phyloP scores from a whole-genome alignment of 1,140 invertebrate genomes.

The Drosophila watanabei region DNA sequence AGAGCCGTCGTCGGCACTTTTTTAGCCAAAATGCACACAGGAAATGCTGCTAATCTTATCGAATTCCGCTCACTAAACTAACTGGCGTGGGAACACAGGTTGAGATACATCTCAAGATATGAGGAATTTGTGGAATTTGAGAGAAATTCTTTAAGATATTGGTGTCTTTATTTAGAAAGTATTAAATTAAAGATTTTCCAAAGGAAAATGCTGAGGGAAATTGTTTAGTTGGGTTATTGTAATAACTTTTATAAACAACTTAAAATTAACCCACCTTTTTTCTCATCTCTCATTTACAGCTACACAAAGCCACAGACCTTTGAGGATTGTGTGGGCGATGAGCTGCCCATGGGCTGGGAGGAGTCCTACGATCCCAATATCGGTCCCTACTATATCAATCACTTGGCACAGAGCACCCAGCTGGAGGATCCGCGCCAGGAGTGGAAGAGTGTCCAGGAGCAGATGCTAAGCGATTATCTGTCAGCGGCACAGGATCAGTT shows the following conservation, averaged over 20 bases:
- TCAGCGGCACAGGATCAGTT: conserved; percentile 97
- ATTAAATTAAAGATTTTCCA: not conserved
- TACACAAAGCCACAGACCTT: conserved; percentile 98
- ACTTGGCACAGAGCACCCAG: conserved; percentile 97
- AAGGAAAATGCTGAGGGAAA: not conserved
- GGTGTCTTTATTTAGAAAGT: conserved; percentile 33
- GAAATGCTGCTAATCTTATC: conserved; percentile 80
- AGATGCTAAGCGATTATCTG: conserved; percentile 98
- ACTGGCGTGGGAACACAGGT: conserved; percentile 72
- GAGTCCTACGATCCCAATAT: conserved; percentile 96
- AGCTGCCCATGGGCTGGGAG: conserved; percentile 98
- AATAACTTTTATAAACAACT: too few species aligned
- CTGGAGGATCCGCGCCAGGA: conserved; percentile 97
- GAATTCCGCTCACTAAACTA: conserved; percentile 50
- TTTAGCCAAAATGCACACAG: conserved; percentile 77
- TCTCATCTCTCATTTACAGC: conserved; percentile 88
- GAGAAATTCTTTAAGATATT: conserved; percentile 61
- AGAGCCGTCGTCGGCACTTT: conserved; percentile 25
- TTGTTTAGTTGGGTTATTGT: not conserved
- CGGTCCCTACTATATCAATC: conserved; percentile 98
- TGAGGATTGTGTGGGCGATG: conserved; percentile 98
- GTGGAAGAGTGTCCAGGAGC: conserved; percentile 98
- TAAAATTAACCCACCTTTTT: conserved; percentile 15
- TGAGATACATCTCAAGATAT: conserved; percentile 57
- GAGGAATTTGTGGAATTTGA: conserved; percentile 7